Base-by-base conservation (phyloP, 2,113 vertebrate genomes). In the Hassar affinis region DNA sequence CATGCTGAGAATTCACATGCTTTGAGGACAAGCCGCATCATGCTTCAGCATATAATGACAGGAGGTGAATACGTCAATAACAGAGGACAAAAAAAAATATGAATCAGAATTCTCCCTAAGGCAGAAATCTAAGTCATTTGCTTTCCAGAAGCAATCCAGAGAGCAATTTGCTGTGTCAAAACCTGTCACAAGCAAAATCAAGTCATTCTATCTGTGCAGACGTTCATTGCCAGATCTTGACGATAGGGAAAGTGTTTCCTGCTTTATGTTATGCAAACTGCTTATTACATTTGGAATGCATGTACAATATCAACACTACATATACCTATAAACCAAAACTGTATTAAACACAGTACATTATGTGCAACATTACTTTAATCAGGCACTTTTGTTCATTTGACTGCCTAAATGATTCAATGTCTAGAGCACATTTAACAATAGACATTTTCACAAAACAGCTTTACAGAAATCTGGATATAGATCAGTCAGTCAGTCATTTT, bases 151-250 rank as follows among this genome's bases (percentile, higher is more conserved):
- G 54, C 15, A 30, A 61, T 51, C 61, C 66, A 69, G 33, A 33
- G 75, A 77, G 84, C 81, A 85, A 88, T 84, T 80, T 85, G 85
- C 90, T 90, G 56, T 90, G 92, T 91, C 85, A 82, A 88, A 92
- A 92, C 90, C 90, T 68, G 90, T 86, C 87, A 72, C 30, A 51
- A 86, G 68, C 20, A 82, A 45, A 38, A 84, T 84, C 82, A 61
- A 80, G 87, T 85, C 83, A 89, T 89, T 89, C 85, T 72, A 86
- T 86, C 54, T 57, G 4, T 35, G 49, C 30, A 64, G 64, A 47
- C 56, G 56, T 38, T 35, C 51, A 59, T n/a, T 47, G 15, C 61
- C 47, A 27, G 49, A 61, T 45, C 5, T 49, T 61, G 42, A 81
- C n/a, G 3, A 66, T 52, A 66, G 12, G 8, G 42, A 51, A 33